Conservation (phyloP, 2,888 invertebrate species). For the Pandemis cinnamomeana region DNA sequence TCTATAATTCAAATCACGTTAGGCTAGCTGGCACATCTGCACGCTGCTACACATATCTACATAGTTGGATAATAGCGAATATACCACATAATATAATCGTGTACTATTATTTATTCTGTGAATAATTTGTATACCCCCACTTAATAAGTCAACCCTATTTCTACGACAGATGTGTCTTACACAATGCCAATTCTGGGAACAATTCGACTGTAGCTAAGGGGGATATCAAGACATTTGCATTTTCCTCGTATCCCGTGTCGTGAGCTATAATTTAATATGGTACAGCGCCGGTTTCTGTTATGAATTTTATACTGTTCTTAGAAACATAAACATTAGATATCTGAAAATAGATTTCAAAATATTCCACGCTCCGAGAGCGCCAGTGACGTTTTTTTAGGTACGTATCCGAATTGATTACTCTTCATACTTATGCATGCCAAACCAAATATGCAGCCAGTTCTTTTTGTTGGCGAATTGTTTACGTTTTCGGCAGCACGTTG, state of each 20-base stretch:
- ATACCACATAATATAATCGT: neutral
- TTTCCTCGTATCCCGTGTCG: conserved; percentile 1
- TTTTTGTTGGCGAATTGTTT: conserved; percentile 37
- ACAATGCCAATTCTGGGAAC: neutral
- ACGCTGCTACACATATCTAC: no score
- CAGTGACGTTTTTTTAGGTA: neutral
- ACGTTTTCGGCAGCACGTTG: conserved; percentile 19
- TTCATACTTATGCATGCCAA: conserved; percentile 25
- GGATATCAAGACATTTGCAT: neutral
- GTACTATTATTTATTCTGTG: no score
- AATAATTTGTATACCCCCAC: neutral
- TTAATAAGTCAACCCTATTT: neutral
- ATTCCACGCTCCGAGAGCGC: conserved; percentile 3
- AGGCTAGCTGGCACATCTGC: no score
- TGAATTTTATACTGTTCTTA: neutral
- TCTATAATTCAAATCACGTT: no score
- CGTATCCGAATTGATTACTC: neutral
- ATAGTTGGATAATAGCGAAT: neutral
- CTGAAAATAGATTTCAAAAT: conserved; percentile 12
- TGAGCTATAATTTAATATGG: neutral
- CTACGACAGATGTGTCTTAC: neutral
- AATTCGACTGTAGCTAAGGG: neutral
- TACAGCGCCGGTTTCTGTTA: neutral
- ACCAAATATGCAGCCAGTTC: conserved; percentile 2
- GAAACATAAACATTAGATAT: neutral